Conservation (phyloP, 2,797 vertebrate species). For the Catostomus latipinnis region DNA sequence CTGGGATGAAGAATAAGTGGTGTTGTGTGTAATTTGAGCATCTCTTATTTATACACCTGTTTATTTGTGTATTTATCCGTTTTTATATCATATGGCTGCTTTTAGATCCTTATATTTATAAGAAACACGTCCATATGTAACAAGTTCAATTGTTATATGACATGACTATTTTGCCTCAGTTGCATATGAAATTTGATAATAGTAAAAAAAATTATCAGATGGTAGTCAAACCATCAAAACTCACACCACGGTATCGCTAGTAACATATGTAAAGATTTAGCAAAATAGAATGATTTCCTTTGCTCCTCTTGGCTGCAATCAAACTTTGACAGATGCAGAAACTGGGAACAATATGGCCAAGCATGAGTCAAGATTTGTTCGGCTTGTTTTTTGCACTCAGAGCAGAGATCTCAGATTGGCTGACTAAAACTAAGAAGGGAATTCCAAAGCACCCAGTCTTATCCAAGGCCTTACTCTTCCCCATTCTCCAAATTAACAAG, state of each 20-base stretch:
- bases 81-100: too few relatives aligned
- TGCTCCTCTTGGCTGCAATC: neutral
- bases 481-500: constrained; percentile 71
- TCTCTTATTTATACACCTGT: too few relatives aligned
- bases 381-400: neutral
- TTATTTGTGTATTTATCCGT: too few relatives aligned
- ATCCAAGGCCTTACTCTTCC: constrained; percentile 55
- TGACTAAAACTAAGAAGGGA: neutral
- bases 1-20: too few relatives aligned
- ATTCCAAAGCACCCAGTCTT: constrained; percentile 46
- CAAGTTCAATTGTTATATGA: too few relatives aligned
- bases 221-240: neutral
- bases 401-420: neutral
- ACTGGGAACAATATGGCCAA: neutral
- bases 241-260: neutral
- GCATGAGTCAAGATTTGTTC: neutral
- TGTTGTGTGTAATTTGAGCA: too few relatives aligned
- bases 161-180: too few relatives aligned
- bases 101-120: too few relatives aligned
- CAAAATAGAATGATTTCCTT: neutral
- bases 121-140: too few relatives aligned
- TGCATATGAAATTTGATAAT: too few relatives aligned
- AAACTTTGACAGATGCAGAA: neutral
- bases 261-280: neutral
- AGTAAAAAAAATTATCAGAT: too few relatives aligned